Evolutionary conservation across 1,140 invertebrate genomes (phyloP).

Genomic region (Wiebesia pumilae): DNA sequence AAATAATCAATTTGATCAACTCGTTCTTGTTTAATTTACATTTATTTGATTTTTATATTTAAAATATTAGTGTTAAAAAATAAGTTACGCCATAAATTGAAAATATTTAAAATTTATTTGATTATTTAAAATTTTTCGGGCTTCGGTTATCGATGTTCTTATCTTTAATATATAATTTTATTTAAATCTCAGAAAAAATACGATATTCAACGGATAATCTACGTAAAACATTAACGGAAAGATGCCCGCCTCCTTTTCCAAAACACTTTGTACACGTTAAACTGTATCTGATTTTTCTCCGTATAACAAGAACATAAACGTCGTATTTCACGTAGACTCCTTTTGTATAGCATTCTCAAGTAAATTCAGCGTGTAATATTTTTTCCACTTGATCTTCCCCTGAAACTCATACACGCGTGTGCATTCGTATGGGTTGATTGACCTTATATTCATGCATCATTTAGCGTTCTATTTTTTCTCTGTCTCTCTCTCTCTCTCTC

Average conservation of each 20-base stretch:
- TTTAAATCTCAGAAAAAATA: background rate
- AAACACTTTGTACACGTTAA: background rate
- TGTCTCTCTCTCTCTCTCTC: background rate
- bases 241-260: background rate
- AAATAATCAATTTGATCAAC: too few relatives aligned
- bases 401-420: background rate
- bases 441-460: conserved; percentile 41
- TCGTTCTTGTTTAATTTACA: too few relatives aligned
- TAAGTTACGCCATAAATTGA: too few relatives aligned
- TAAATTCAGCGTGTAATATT: conserved; percentile 42
- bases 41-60: too few relatives aligned
- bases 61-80: too few relatives aligned
- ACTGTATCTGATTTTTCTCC: conserved; percentile 5
- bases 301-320: background rate
- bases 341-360: background rate
- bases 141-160: too few relatives aligned
- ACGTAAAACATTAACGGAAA: background rate
- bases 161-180: background rate
- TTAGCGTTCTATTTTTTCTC: background rate
- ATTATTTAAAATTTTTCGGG: too few relatives aligned
- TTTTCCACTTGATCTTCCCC: conserved; percentile 5
- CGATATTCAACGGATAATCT: background rate
- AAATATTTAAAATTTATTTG: too few relatives aligned
- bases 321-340: conserved; percentile 7
- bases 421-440: background rate